phyloP scores from a whole-genome alignment of 2,888 invertebrate genomes.

The Archaeoteleia sp. region DNA sequence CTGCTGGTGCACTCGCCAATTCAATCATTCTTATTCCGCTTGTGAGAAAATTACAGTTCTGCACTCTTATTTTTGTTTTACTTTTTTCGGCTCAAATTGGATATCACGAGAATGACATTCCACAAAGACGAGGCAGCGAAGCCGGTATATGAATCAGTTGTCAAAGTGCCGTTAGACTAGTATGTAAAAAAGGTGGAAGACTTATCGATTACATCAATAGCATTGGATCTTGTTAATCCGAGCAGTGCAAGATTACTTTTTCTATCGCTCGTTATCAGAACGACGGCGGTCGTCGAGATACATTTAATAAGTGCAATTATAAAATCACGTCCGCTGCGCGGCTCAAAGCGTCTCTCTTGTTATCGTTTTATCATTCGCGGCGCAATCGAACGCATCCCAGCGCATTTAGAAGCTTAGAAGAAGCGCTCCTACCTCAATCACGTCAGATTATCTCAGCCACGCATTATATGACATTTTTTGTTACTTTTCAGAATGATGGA shows the following conservation, averaged over 20 bases:
- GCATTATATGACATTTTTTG: slow-evolving; percentile 17
- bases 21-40: too few relatives aligned
- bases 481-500: slow-evolving; percentile 16
- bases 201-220: slow-evolving; percentile 46
- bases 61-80: slow-evolving; percentile 12
- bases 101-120: slow-evolving; percentile 31
- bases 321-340: slow-evolving; percentile 35
- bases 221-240: slow-evolving; percentile 37
- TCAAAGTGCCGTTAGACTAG: slow-evolving; percentile 44
- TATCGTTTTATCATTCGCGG: slow-evolving; percentile 36
- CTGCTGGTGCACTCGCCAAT: too few relatives aligned
- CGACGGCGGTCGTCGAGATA: slow-evolving; percentile 23
- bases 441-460: slow-evolving; percentile 33
- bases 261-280: slow-evolving; percentile 43
- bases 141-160: slow-evolving; percentile 50
- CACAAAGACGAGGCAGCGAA: slow-evolving; percentile 24
- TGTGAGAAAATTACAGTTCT: slow-evolving; percentile 31
- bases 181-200: slow-evolving; percentile 41
- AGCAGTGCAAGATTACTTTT: slow-evolving; percentile 36
- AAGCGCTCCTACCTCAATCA: slow-evolving; percentile 31
- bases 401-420: slow-evolving; percentile 30
- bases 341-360: slow-evolving; percentile 24
- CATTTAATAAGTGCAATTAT: slow-evolving; percentile 49
- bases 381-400: slow-evolving; percentile 24
- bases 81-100: slow-evolving; percentile 32